Evolutionary conservation across 1,140 invertebrate species (phyloP), one percentile per base, ranked within the genome.

Genomic region (Lysiphlebus fabarum): DNA sequence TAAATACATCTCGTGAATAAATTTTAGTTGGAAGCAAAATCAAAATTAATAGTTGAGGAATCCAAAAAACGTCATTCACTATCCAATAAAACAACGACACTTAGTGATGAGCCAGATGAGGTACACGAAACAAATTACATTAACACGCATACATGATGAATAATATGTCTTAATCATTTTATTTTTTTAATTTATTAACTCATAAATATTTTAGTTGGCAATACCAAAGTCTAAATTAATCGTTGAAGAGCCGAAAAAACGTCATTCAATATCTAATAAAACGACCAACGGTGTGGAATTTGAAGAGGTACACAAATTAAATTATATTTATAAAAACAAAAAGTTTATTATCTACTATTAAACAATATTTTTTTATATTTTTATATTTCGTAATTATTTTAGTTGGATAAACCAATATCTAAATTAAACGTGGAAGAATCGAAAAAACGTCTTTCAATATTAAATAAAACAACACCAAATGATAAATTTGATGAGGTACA

Each of bases 361-460:
- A 43, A 17, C n/a, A n/a, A n/a, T n/a, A n/a, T 12, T 45, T 37
- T 6, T 50, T 34, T 8, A 57, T 6, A 33, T 38, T 49, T 49
- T 48, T 38, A n/a, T 54, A 45, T 47, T 34, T 4, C 47, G 47
- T 7, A 40, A 12, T 9, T n/a, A 11, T 56, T 61, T 44, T 50
- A 61, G 17, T 26, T 26, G 53, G 53, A 61, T 3, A 36, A 54
- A 42, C 38, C 53, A 10, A 48, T 50, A 48, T 43, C 44, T 10
- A 60, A 74, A 64, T 57, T 75, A 12, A 66, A 68, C 2, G 62
- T 66, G 34, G 70, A 74, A n/a, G 62, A 63, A 33, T 58, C 68
- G 7, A 59, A 51, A 36, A 51, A 51, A 51, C 49, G 49, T 37
- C n/a, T 12, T 33, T 51, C 36, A 11, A 51, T 51, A 10, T 51